Evolutionary conservation across 2,888 invertebrate species (phyloP).

Genomic region (Nephrotoma flavescens): DNA sequence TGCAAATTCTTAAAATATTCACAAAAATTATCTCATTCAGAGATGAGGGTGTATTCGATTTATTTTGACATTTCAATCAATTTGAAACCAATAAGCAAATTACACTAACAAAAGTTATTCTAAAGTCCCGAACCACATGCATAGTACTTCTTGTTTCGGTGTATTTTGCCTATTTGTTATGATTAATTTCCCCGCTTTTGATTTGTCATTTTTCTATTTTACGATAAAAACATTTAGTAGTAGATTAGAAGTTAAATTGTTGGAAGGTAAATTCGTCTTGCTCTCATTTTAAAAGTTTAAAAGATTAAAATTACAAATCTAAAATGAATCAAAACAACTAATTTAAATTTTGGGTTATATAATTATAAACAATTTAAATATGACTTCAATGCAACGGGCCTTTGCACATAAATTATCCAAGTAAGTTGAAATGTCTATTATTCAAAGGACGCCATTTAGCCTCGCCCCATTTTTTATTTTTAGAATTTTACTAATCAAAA

Average conservation of each 20-base stretch:
- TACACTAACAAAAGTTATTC: not conserved
- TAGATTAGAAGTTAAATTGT: not conserved
- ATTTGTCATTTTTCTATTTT: not conserved
- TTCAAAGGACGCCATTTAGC: not conserved
- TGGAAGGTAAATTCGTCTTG: not conserved
- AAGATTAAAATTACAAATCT: not conserved
- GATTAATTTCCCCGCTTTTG: not conserved
- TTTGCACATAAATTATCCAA: slow-evolving; percentile 59
- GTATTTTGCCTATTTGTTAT: not conserved
- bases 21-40: not conserved
- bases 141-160: not conserved
- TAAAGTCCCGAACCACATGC: not conserved
- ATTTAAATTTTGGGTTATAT: not conserved
- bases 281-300: not conserved
- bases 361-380: slow-evolving; percentile 20
- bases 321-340: not conserved
- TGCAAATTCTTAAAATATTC: not conserved
- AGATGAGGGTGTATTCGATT: not conserved
- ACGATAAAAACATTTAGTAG: not conserved
- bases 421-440: slow-evolving; percentile 25
- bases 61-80: not conserved
- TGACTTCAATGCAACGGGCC: slow-evolving; percentile 50
- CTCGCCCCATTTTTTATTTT: slow-evolving; percentile 23
- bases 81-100: not conserved
- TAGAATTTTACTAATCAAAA: not conserved